phyloP scores from a whole-genome alignment of 2,113 vertebrate genomes.

The Sphaerodactylus townsendi region DNA sequence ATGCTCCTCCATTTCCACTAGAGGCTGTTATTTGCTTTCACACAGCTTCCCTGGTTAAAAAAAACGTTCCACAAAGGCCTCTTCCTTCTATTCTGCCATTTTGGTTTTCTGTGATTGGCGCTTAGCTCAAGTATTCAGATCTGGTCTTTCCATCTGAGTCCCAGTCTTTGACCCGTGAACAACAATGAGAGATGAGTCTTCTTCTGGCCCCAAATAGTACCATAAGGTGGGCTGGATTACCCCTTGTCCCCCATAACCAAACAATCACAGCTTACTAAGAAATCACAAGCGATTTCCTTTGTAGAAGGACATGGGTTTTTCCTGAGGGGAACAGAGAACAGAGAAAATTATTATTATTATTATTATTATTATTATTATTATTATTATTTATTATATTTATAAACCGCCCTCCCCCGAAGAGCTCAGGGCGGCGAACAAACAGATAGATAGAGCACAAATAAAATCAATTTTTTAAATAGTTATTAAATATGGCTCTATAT shows the following conservation, averaged over 20 bases:
- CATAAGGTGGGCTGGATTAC: background rate
- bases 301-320: background rate
- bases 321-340: background rate
- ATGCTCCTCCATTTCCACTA: slow-evolving; percentile 5
- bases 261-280: too few species aligned
- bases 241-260: background rate
- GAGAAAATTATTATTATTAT: background rate
- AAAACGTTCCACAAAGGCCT: background rate
- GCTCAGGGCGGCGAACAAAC: too few species aligned
- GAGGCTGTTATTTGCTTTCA: background rate
- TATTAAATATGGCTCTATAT: too few species aligned
- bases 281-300: background rate
- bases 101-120: background rate
- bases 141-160: background rate
- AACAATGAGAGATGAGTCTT: background rate
- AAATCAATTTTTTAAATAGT: too few species aligned
- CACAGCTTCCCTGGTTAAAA: background rate
- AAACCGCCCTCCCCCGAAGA: too few species aligned
- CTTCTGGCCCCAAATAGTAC: background rate
- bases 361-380: too few species aligned
- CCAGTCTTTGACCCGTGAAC: background rate
- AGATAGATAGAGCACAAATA: too few species aligned
- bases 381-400: too few species aligned
- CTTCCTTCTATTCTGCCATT: background rate
- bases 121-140: background rate